Evolutionary conservation across 2,888 invertebrate genomes (phyloP), one percentile per base, ranked within the genome.

Genomic region (Temnothorax ravouxi): DNA sequence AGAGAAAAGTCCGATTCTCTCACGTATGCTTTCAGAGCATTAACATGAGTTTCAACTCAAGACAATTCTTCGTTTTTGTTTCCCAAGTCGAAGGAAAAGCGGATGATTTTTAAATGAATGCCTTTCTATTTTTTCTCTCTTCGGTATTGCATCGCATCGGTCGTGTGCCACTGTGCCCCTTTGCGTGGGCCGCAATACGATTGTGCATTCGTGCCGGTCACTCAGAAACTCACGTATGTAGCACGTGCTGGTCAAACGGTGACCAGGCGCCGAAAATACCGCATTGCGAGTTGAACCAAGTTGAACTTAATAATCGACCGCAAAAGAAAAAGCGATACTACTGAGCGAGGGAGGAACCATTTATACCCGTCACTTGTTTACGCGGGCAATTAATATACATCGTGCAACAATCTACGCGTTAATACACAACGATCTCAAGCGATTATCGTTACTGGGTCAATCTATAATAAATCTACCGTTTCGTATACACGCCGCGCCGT

Each of bases 201-300:
- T 15, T 34, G 8, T 29, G 29, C 29, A 3, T 34, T 76, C n/a
- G 8, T 38, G 18, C 50, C 59, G 56, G 34, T 71, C 59, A 44
- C 56, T 38, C 5, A 44, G 38, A 8, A 13, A 80, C 34, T 47
- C 56, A n/a, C 71, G 47, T 56, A 34, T 71, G 79, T 71, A 34
- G 6, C 34, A 3, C 47, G 47, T 15, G 15, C 2, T 3, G 29
- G 41, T 25, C 3, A 21, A 56, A 6, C 34, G n/a, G 21, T 15
- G 29, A 2, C 59, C 15, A 3, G 9, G 64, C 47, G 52, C 21
- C 21, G 18, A 80, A 34, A 80, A 80, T 72, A 72, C 3, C 56
- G 15, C 38, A 18, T 25, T 13, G 18, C 21, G 34, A 44, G 34
- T 5, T 34, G 21, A 34, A 8, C 13, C 21, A 21, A 44, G 34